Percentiles rank a stretch among this genome's conserved stretches.
phyloP scores from a whole-genome alignment of 1,140 invertebrate genomes.

The Listronotus bonariensis region DNA sequence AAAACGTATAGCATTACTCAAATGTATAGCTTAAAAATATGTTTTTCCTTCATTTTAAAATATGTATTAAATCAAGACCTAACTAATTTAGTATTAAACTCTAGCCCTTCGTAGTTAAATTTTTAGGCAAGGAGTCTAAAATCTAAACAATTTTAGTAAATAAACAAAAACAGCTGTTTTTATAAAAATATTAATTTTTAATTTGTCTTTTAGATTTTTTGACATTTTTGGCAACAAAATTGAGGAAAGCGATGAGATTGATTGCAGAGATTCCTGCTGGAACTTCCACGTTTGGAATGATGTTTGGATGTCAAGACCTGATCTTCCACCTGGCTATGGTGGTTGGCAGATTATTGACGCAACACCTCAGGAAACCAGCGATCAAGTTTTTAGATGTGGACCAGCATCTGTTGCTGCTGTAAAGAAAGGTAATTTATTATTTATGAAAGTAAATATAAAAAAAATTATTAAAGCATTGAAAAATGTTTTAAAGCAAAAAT shows the following conservation, averaged over 20 bases:
- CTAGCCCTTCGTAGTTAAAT: too few species aligned
- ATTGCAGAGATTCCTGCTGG: constrained; percentile 67
- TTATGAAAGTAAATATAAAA: too few species aligned
- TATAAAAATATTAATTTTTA: constrained; percentile 52
- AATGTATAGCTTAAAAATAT: too few species aligned
- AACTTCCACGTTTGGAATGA: constrained; percentile 89
- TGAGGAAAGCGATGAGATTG: constrained; percentile 60
- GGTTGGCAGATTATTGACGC: constrained; percentile 82
- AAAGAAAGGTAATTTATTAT: constrained; percentile 59
- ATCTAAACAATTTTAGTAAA: too few species aligned
- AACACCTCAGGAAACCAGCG: constrained; percentile 77
- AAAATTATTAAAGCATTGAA: too few species aligned
- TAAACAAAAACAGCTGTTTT: not conserved
- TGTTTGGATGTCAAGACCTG: constrained; percentile 78
- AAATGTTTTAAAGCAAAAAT: too few species aligned
- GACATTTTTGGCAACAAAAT: constrained; percentile 67
- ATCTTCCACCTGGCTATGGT: constrained; percentile 73
- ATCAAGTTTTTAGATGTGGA: constrained; percentile 68
- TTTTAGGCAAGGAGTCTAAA: too few species aligned
- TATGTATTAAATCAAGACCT: too few species aligned
- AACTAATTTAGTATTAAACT: too few species aligned
- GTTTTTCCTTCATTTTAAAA: too few species aligned
- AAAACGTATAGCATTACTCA: too few species aligned
- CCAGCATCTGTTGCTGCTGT: constrained; percentile 74
- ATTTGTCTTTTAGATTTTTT: constrained; percentile 61